Evolutionary conservation across 2,113 vertebrate genomes (phyloP).

Genomic region (Pao palembangensis): DNA sequence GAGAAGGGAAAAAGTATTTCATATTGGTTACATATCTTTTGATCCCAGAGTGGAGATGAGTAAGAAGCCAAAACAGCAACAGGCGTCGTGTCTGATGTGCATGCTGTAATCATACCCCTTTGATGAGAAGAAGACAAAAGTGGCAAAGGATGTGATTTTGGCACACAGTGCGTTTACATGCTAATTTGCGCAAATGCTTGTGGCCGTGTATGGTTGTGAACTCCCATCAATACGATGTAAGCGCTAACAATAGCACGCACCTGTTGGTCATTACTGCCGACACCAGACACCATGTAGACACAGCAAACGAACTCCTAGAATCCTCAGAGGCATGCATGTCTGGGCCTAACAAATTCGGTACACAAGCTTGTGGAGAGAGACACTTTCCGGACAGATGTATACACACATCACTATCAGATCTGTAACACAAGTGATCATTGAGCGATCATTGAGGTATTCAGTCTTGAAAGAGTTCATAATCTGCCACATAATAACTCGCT

Average conservation of each 20-base stretch:
- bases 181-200: constrained; percentile 24
- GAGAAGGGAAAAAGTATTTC: constrained; percentile 7
- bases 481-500: constrained; percentile 12
- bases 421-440: constrained; percentile 8
- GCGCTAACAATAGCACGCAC: constrained; percentile 69
- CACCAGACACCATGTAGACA: constrained; percentile 60
- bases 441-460: constrained; percentile 20
- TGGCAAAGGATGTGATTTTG: constrained; percentile 24
- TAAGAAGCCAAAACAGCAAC: constrained; percentile 27
- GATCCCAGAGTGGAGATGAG: constrained; percentile 27
- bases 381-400: constrained; percentile 48
- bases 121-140: constrained; percentile 23
- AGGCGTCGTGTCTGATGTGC: constrained; percentile 20
- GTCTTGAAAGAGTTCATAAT: constrained; percentile 15
- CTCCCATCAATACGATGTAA: constrained; percentile 25
- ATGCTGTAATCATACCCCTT: constrained; percentile 24
- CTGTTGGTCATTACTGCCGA: constrained; percentile 69
- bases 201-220: constrained; percentile 47
- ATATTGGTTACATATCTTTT: constrained; percentile 31
- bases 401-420: not conserved
- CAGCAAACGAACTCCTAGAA: constrained; percentile 41
- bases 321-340: constrained; percentile 34
- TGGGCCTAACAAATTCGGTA: constrained; percentile 36
- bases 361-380: constrained; percentile 42
- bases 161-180: constrained; percentile 8